phyloP scores from a whole-genome alignment of 2,797 vertebrate species.

The Tiaroga cobitis region DNA sequence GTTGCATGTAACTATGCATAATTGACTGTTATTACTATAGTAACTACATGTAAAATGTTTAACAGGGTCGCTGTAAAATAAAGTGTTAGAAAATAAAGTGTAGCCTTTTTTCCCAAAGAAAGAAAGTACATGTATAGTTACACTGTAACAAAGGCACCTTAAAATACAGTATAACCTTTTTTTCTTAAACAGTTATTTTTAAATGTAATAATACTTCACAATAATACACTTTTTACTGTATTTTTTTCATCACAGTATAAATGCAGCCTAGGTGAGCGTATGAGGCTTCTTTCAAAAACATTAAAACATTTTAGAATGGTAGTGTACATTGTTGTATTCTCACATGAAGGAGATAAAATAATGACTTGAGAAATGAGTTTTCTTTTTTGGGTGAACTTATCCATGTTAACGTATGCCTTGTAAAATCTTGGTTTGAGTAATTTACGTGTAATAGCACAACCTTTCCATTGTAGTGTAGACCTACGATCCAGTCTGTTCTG shows the following conservation, averaged over 20 bases:
- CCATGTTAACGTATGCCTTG: neutral
- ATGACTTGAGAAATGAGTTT: neutral
- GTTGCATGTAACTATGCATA: too few relatives aligned
- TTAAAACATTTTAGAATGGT: neutral
- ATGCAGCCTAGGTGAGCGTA: neutral
- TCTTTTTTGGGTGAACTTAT: neutral
- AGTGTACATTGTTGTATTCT: neutral
- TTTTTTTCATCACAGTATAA: neutral
- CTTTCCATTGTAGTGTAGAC: neutral
- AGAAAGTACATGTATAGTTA: too few relatives aligned
- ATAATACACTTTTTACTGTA: neutral
- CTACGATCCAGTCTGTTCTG: neutral
- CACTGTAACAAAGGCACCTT: too few relatives aligned
- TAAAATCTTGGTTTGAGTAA: neutral
- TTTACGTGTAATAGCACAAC: neutral
- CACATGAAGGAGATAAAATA: neutral
- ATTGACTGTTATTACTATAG: too few relatives aligned
- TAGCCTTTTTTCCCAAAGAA: too few relatives aligned
- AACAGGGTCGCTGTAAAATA: too few relatives aligned
- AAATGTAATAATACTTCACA: neutral
- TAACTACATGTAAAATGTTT: too few relatives aligned
- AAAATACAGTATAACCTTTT: too few relatives aligned
- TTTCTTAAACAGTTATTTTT: neutral
- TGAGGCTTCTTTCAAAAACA: too few relatives aligned
- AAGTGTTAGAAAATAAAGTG: too few relatives aligned